Base-by-base conservation (phyloP, 2,888 invertebrate species). In the Spodoptera picta region DNA sequence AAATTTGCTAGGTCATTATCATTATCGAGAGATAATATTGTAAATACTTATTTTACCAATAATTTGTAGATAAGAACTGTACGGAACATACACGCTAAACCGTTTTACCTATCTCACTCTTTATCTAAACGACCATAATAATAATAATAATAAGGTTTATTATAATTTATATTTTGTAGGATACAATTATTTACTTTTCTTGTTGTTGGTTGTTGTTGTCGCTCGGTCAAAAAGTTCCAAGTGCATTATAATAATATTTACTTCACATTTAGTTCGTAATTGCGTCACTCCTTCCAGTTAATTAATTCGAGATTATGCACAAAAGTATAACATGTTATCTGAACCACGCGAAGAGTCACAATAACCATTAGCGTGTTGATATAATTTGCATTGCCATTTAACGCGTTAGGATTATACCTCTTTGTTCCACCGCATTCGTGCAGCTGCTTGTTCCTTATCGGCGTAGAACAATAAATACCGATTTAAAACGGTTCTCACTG, bases 361-460 rank as follows among this genome's bases (percentile, higher is more conserved):
- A 77, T 75, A 75, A 80, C 79, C 76, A 80, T 83, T 83, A 81
- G 73, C 77, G 76, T 73, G 65, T 71, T 80, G 80, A 81, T 84
- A 80, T 82, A 80, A 87, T 89, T 90, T 86, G 86, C 88, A 84
- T 85, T 84, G 83, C 87, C 62, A 85, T 89, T 87, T 83, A 82
- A 90, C 84, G 79, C 79, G 88, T 87, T 82, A 84, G 89, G 83
- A 84, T 90, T 89, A 89, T 87, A 88, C 77, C 82, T 88, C 93
- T 93, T 93, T 94, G 93, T 93, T 91, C 87, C 77, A 79, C 86
- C 82, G 85, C 85, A 76, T 71, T 83, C 85, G 87, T 81, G 90
- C 93, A 94, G 93, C 93, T 93, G 93, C 87, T 58, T 60, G 86
- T 83, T 84, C 81, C 87, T 93, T 94, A 94, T 94, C 93, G 90